These are phyloP conservation scores for Papilio glaucus DNA, from an alignment of 1,140 invertebrate species.

Conservation along the genomic window DNA sequence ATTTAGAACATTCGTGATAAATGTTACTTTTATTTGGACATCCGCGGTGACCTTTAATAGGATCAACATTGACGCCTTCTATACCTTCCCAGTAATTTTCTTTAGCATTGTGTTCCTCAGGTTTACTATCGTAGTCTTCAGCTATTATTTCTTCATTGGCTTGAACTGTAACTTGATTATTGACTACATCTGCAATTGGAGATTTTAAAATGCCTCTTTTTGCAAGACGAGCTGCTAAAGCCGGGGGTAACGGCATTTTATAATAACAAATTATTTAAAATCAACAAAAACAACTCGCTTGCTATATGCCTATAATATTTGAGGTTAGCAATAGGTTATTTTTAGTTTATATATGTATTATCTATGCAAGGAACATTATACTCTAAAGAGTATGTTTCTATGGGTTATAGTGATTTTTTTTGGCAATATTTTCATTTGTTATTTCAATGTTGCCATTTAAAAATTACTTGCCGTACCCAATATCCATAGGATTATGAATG, in stretches of 20 bases:
- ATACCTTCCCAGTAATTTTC: constrained; percentile 80
- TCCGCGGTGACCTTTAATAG: constrained; percentile 87
- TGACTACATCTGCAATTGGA: constrained; percentile 56
- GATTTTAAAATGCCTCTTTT: constrained; percentile 91
- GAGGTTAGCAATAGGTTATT: neutral
- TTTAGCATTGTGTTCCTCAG: constrained; percentile 67
- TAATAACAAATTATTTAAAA: constrained; percentile 6
- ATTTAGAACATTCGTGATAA: constrained; percentile 95
- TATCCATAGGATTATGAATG: no score
- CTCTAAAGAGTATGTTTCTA: no score
- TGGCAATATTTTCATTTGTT: no score
- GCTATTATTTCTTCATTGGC: constrained; percentile 93
- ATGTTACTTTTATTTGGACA: constrained; percentile 99
- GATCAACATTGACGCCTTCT: constrained; percentile 84
- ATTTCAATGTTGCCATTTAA: no score
- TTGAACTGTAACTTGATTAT: constrained; percentile 77
- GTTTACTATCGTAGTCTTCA: constrained; percentile 90
- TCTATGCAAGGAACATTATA: no score
- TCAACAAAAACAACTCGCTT: neutral
- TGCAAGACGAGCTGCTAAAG: constrained; percentile 92
- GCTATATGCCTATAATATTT: neutral
- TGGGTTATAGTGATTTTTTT: no score
- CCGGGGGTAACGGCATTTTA: constrained; percentile 93
- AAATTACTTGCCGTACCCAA: no score
- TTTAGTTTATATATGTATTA: no score